Conservation (phyloP, 2,797 vertebrate genomes). For the Notolabrus celidotus region DNA sequence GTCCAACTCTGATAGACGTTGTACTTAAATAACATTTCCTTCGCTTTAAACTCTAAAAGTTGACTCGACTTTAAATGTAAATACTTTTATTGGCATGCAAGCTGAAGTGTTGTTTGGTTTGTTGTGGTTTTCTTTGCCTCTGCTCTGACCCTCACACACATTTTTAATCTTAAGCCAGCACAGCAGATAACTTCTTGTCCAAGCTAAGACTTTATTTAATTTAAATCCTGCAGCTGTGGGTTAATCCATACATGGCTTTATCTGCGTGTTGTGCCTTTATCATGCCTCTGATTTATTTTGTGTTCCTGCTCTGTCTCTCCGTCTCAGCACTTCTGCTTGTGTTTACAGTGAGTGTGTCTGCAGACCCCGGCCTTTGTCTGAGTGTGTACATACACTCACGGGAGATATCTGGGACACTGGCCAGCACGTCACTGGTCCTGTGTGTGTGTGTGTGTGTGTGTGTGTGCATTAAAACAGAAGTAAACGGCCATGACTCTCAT, state of each 20-base stretch:
- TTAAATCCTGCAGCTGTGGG: conserved; percentile 25
- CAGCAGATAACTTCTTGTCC: conserved; percentile 9
- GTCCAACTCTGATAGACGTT: neutral
- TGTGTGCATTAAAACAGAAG: conserved; percentile 59
- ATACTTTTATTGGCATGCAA: neutral
- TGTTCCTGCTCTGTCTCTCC: conserved; percentile 9
- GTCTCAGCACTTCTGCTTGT: conserved; percentile 41
- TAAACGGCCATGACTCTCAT: conserved; percentile 56
- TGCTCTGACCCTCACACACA: neutral
- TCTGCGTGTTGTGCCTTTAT: conserved; percentile 26
- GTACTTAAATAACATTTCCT: neutral
- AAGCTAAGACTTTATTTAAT: conserved; percentile 20
- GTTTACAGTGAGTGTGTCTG: conserved; percentile 33
- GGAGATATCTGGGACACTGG: conserved; percentile 51
- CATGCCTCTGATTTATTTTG: conserved; percentile 37
- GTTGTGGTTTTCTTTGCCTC: conserved; percentile 4
- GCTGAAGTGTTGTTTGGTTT: neutral
- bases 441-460: conserved; percentile 10
- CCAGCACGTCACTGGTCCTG: conserved; percentile 35
- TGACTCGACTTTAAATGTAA: neutral
- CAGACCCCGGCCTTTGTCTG: conserved; percentile 55
- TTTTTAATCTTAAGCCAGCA: neutral
- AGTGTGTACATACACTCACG: conserved; percentile 28
- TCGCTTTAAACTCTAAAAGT: neutral
- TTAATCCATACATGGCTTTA: conserved; percentile 25